These are phyloP conservation scores for Brachionus asplanchnoidis DNA, from an alignment of 1,140 invertebrate species.

Conservation along the genomic window DNA sequence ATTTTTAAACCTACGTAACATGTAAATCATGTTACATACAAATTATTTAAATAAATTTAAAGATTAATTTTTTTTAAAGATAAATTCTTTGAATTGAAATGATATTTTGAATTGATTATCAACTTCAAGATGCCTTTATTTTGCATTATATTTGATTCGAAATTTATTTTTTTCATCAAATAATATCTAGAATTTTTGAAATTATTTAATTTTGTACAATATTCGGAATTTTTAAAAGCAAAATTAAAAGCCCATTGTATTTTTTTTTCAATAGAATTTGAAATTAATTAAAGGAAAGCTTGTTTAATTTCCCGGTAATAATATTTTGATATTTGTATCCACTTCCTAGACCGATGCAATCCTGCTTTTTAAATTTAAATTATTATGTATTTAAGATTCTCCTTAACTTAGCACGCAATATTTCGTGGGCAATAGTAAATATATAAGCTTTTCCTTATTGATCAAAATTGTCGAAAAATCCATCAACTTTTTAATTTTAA, in stretches of 20 bases:
- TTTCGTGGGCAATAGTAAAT: not conserved
- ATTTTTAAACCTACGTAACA: too few species aligned
- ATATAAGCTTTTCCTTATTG: not conserved
- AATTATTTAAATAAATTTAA: too few species aligned
- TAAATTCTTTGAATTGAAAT: too few species aligned
- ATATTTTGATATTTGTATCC: not conserved
- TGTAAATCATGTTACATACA: too few species aligned
- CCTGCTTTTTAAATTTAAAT: not conserved
- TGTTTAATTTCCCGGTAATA: not conserved
- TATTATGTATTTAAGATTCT: not conserved
- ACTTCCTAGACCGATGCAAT: not conserved
- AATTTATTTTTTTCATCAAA: too few species aligned
- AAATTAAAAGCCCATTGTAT: not conserved
- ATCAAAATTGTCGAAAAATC: not conserved
- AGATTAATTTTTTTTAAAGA: too few species aligned
- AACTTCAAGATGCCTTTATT: too few species aligned
- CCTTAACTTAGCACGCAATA: not conserved
- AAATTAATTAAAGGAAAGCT: not conserved
- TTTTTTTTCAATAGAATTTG: not conserved
- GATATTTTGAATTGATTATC: too few species aligned
- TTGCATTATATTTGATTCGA: too few species aligned
- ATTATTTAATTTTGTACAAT: too few species aligned
- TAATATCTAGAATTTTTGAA: too few species aligned
- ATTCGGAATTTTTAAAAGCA: too few species aligned
- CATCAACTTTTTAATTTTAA: not conserved